Percentiles rank a stretch among this genome's conserved stretches.
These are phyloP conservation scores for Paratrypauchen microcephalus DNA, from an alignment of 2,797 vertebrate species.

Conservation along the genomic window DNA sequence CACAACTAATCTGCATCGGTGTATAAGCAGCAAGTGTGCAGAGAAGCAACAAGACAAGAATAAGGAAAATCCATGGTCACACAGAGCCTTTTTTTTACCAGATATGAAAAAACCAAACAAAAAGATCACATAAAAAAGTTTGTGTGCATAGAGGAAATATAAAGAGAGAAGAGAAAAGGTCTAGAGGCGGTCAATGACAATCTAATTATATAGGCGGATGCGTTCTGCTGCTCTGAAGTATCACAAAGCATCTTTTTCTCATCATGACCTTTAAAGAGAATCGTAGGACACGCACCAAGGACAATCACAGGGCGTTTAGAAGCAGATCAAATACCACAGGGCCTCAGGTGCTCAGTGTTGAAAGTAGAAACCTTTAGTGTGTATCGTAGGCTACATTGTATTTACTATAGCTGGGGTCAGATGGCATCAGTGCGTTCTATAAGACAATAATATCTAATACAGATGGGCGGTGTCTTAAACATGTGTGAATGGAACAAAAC, in stretches of 20 bases:
- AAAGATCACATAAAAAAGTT: background rate
- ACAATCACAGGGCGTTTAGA: constrained; percentile 1
- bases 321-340: background rate
- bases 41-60: background rate
- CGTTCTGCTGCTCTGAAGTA: constrained; percentile 10
- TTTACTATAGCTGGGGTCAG: background rate
- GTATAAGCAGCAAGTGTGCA: constrained; percentile 10
- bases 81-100: background rate
- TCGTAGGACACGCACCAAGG: constrained; percentile 9
- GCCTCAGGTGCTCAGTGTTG: background rate
- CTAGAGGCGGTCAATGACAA: constrained; percentile 4
- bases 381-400: background rate
- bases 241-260: constrained; percentile 17
- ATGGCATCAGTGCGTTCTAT: too few species aligned
- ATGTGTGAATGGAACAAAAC: too few species aligned
- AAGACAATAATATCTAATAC: too few species aligned
- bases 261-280: constrained; percentile 6
- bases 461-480: too few species aligned
- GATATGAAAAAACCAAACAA: background rate
- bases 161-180: constrained; percentile 5
- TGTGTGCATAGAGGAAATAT: background rate
- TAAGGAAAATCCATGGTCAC: background rate
- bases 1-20: constrained; percentile 27
- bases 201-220: constrained; percentile 3
- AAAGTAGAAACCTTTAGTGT: background rate